These are phyloP conservation scores for Typhlomys cinereus DNA, from an alignment of 2,113 vertebrate species.

Conservation along the genomic window DNA sequence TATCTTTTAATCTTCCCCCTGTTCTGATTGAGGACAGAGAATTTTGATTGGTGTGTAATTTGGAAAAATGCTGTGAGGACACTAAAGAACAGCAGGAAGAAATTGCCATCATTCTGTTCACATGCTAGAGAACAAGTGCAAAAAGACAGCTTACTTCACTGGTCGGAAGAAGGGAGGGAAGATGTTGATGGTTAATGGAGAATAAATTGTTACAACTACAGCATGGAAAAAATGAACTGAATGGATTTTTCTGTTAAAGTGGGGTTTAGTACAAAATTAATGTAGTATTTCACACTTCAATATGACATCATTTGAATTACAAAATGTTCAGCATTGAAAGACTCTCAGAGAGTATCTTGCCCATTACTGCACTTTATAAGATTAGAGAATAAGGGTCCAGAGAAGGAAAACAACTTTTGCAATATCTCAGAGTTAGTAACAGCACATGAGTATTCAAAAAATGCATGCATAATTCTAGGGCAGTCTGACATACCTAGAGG, in stretches of 20 bases:
- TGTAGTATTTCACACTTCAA: background rate
- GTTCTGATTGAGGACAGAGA: background rate
- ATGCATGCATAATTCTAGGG: background rate
- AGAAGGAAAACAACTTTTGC: background rate
- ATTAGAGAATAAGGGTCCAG: background rate
- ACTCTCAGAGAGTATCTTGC: background rate
- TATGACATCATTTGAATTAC: conserved; percentile 37
- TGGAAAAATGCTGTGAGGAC: conserved; percentile 46
- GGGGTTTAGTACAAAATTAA: background rate
- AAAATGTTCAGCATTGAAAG: background rate
- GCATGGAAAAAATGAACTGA: conserved; percentile 34
- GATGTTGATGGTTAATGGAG: conserved; percentile 28
- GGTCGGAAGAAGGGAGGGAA: conserved; percentile 6
- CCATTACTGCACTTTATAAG: background rate
- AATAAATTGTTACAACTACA: conserved; percentile 24
- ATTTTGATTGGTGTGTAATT: conserved; percentile 71
- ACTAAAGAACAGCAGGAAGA: conserved; percentile 73
- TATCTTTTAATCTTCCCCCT: conserved; percentile 44
- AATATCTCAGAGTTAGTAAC: background rate
- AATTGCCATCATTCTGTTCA: conserved; percentile 55
- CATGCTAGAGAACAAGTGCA: conserved; percentile 35
- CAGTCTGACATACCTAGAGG: background rate
- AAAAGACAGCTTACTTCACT: conserved; percentile 53
- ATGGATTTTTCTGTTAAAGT: background rate
- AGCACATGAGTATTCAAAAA: background rate